Percentiles rank a stretch among this genome's conserved stretches.
Evolutionary conservation across 2,888 invertebrate species (phyloP).

Genomic region (Zelleria hepariella): DNA sequence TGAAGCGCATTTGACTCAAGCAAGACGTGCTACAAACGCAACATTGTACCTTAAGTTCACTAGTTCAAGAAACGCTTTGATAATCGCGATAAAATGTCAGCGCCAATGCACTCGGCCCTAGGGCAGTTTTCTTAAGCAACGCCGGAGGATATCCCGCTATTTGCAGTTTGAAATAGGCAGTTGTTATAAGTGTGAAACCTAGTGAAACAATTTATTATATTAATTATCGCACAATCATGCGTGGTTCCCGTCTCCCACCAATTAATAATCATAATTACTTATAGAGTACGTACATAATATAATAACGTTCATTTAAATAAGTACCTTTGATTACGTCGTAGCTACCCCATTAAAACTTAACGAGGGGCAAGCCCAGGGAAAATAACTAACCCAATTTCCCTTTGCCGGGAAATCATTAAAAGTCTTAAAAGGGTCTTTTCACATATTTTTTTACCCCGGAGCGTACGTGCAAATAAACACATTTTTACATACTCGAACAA

Average conservation of each 20-base stretch:
- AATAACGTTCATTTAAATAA: slow-evolving; percentile 68
- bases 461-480: slow-evolving; percentile 73
- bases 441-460: slow-evolving; percentile 65
- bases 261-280: slow-evolving; percentile 12
- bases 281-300: slow-evolving; percentile 24
- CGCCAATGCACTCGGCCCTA: too few species aligned
- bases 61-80: too few species aligned
- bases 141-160: neutral
- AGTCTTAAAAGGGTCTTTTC: slow-evolving; percentile 73
- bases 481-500: slow-evolving; percentile 73
- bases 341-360: slow-evolving; percentile 73
- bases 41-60: too few species aligned
- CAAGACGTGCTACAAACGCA: too few species aligned
- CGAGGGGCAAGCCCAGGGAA: slow-evolving; percentile 70
- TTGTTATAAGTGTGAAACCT: neutral
- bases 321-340: slow-evolving; percentile 71
- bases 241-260: neutral
- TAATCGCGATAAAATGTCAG: too few species aligned
- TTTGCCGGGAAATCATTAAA: slow-evolving; percentile 73
- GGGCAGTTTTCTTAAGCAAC: too few species aligned
- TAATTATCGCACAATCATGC: neutral
- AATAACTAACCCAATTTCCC: slow-evolving; percentile 73
- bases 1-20: too few species aligned
- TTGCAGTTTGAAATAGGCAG: neutral
- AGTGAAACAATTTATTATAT: neutral